phyloP scores from a whole-genome alignment of 2,797 vertebrate species.

The Valencia hispanica region DNA sequence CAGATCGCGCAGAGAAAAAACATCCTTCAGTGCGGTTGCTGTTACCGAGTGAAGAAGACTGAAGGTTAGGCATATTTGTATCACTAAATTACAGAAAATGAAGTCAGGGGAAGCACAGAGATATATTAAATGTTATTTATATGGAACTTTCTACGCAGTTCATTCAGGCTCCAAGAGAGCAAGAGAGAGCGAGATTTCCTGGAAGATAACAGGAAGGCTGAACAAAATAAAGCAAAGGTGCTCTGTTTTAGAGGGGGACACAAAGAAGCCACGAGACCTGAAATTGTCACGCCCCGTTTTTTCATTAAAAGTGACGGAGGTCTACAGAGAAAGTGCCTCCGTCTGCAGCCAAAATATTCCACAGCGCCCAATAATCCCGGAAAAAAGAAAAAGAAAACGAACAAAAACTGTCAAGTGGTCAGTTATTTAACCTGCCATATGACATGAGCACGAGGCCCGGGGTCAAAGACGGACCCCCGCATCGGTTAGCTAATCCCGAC shows the following conservation, averaged over 20 bases:
- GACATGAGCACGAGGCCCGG: constrained; percentile 41
- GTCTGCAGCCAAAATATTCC: neutral
- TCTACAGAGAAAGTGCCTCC: neutral
- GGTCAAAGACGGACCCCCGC: constrained; percentile 64
- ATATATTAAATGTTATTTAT: too few species aligned
- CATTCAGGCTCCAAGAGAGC: neutral
- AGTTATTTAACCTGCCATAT: constrained; percentile 58
- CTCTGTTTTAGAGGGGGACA: neutral
- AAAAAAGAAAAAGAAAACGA: constrained; percentile 18
- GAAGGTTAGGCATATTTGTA: too few species aligned
- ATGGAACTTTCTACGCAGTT: neutral
- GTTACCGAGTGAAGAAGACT: too few species aligned
- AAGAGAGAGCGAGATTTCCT: neutral
- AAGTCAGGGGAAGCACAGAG: too few species aligned
- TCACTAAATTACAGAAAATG: too few species aligned
- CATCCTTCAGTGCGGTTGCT: too few species aligned
- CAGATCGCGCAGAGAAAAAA: too few species aligned
- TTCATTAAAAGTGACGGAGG: constrained; percentile 20
- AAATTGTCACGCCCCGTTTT: constrained; percentile 20
- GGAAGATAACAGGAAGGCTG: neutral
- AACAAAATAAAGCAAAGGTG: neutral
- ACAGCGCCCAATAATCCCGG: constrained; percentile 5
- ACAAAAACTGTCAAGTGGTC: constrained; percentile 44
- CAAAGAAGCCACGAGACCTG: constrained; percentile 13
- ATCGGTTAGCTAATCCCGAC: constrained; percentile 70